Conservation (phyloP, 92 coral and sea anemone genomes). For the Epizoanthus scotinus region DNA sequence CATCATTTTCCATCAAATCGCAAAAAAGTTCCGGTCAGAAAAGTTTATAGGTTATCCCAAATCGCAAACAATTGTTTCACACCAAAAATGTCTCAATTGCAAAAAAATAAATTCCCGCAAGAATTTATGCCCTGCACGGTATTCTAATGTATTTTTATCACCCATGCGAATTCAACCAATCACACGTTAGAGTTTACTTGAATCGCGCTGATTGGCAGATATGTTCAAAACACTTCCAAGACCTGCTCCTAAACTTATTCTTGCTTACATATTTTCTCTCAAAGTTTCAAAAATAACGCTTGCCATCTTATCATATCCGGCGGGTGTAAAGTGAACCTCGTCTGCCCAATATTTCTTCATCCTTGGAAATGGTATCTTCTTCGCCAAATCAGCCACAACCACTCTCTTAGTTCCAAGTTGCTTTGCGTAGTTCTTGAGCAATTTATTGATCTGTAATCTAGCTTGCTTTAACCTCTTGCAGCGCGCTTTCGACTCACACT, state of each 20-base stretch:
- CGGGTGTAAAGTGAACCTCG: slow-evolving; percentile 26
- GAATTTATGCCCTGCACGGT: no score
- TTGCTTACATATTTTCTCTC: not conserved
- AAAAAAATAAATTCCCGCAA: no score
- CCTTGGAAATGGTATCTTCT: slow-evolving; percentile 18
- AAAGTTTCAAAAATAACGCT: slow-evolving; percentile 11
- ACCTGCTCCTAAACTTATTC: not conserved
- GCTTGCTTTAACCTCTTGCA: not conserved
- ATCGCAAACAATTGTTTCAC: no score
- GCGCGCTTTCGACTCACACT: slow-evolving; percentile 15
- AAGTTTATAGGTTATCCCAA: no score
- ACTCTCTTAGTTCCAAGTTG: slow-evolving; percentile 11
- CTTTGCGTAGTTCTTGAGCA: slow-evolving; percentile 2
- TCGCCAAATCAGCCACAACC: slow-evolving; percentile 27
- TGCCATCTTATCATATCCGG: slow-evolving; percentile 36
- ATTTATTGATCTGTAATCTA: slow-evolving; percentile 17
- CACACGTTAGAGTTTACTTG: no score
- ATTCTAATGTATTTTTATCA: no score
- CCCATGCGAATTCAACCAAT: no score
- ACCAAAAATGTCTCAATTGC: no score
- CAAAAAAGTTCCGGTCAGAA: no score
- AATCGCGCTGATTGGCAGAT: no score
- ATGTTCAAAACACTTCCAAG: no score
- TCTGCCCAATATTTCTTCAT: slow-evolving; percentile 35
- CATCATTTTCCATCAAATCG: no score